Percentiles rank a stretch among this genome's conserved stretches.
Evolutionary conservation across 2,888 invertebrate genomes (phyloP).

Genomic region (Archaeoteleia sp.): DNA sequence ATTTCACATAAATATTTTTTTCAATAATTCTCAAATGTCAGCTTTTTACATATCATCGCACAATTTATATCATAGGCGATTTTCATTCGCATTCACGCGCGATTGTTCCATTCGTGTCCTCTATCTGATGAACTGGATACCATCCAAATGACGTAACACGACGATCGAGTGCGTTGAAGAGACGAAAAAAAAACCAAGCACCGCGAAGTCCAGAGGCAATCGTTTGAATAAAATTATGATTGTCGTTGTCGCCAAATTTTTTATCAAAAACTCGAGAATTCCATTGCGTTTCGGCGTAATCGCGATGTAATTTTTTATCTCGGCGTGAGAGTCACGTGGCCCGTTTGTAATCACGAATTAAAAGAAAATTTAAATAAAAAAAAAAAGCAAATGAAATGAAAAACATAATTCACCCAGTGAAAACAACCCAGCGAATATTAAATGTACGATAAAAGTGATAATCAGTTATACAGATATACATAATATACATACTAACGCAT

Average conservation of each 20-base stretch:
- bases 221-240: constrained; percentile 1
- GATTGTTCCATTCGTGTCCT: constrained; percentile 3
- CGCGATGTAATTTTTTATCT: constrained; percentile 11
- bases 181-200: not conserved
- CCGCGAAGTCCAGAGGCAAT: not conserved
- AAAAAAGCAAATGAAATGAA: constrained; percentile 14
- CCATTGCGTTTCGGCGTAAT: no score
- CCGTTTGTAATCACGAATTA: constrained; percentile 45
- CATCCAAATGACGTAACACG: constrained; percentile 16
- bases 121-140: constrained; percentile 7
- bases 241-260: constrained; percentile 8
- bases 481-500: constrained; percentile 60
- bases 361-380: constrained; percentile 7
- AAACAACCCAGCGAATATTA: no score
- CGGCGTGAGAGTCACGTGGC: constrained; percentile 16
- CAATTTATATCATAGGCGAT: no score
- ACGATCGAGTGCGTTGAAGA: constrained; percentile 9
- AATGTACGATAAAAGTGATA: constrained; percentile 51
- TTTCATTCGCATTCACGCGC: not conserved
- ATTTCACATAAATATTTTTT: no score
- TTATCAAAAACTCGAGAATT: no score
- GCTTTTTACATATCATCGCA: no score
- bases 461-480: constrained; percentile 50
- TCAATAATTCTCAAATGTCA: no score
- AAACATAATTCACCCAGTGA: constrained; percentile 23